Percentiles rank a stretch among this genome's conserved stretches.
Conservation (phyloP, 1,140 invertebrate species). For the Bombus impatiens region DNA sequence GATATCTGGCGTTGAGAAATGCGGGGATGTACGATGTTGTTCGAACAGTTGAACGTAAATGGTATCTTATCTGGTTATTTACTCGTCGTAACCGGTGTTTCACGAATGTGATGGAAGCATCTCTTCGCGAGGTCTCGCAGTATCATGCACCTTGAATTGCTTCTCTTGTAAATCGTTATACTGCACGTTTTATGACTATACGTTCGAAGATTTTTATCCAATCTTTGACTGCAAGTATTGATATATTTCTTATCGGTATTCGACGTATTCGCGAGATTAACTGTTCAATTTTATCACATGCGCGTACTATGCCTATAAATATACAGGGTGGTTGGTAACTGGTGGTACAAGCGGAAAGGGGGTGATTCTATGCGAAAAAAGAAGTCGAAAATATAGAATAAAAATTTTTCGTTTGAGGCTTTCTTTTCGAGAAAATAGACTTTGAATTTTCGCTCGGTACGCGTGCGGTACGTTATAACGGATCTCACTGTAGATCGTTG, state of each 20-base stretch:
- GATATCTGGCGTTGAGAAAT: neutral
- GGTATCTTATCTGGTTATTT: slow-evolving; percentile 46
- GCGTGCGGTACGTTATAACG: too few relatives aligned
- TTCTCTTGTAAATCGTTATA: slow-evolving; percentile 28
- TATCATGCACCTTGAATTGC: neutral
- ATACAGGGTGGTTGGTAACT: too few relatives aligned
- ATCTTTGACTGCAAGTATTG: neutral
- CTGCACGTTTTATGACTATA: neutral
- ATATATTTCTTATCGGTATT: neutral
- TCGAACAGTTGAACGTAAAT: slow-evolving; percentile 1
- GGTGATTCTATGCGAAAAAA: too few relatives aligned
- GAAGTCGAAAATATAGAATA: too few relatives aligned
- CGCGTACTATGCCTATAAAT: too few relatives aligned
- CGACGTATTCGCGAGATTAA: neutral
- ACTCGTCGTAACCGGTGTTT: slow-evolving; percentile 25
- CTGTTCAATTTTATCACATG: too few relatives aligned
- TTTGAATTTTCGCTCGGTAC: too few relatives aligned
- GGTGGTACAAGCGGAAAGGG: too few relatives aligned
- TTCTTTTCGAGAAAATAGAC: too few relatives aligned
- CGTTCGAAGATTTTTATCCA: neutral
- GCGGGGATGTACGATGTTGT: slow-evolving; percentile 7
- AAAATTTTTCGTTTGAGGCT: too few relatives aligned
- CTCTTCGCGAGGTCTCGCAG: neutral
- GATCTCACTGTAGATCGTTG: too few relatives aligned
- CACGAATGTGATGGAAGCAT: neutral